A percentile compares a stretch with the other conserved stretches of the same genome.
Conservation (phyloP, 2,797 vertebrate species). For the Chelmon rostratus region DNA sequence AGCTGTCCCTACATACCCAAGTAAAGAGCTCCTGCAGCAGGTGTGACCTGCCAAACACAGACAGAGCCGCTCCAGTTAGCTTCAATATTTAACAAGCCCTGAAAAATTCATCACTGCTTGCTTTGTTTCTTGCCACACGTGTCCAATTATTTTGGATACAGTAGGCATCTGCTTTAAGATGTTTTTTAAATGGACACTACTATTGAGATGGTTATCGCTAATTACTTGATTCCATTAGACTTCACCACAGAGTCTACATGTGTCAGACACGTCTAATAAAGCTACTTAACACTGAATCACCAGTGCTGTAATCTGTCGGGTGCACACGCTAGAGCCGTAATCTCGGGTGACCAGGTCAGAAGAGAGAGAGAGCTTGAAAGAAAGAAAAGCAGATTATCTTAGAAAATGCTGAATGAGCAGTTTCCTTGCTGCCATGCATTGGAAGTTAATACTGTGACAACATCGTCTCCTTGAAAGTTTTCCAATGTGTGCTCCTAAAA, state of each 20-base stretch:
- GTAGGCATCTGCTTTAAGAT: slow-evolving; percentile 6
- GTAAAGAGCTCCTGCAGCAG: slow-evolving; percentile 58
- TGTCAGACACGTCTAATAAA: slow-evolving; percentile 58
- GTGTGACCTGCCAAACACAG: slow-evolving; percentile 50
- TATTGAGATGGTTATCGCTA: neutral
- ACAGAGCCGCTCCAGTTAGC: slow-evolving; percentile 34
- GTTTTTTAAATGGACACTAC: neutral
- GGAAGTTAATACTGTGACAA: slow-evolving; percentile 65
- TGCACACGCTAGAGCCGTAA: slow-evolving; percentile 80
- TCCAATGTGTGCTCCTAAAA: slow-evolving; percentile 32
- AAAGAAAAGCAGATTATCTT: slow-evolving; percentile 87
- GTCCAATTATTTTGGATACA: slow-evolving; percentile 32
- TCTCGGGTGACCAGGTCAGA: slow-evolving; percentile 87
- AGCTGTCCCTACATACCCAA: slow-evolving; percentile 48
- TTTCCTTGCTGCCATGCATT: slow-evolving; percentile 63
- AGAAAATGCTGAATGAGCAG: slow-evolving; percentile 82
- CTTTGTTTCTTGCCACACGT: slow-evolving; percentile 61
- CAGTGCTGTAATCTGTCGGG: slow-evolving; percentile 82
- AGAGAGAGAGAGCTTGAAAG: slow-evolving; percentile 72
- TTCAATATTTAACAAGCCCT: slow-evolving; percentile 85
- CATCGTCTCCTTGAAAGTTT: slow-evolving; percentile 62
- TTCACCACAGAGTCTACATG: slow-evolving; percentile 22
- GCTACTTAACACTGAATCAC: slow-evolving; percentile 44
- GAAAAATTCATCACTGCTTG: slow-evolving; percentile 81
- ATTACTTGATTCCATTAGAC: slow-evolving; percentile 48